A percentile compares a stretch with the other conserved stretches of the same genome.
Evolutionary conservation across 2,888 invertebrate species (phyloP).

Genomic region (Drosophila niveifrons): DNA sequence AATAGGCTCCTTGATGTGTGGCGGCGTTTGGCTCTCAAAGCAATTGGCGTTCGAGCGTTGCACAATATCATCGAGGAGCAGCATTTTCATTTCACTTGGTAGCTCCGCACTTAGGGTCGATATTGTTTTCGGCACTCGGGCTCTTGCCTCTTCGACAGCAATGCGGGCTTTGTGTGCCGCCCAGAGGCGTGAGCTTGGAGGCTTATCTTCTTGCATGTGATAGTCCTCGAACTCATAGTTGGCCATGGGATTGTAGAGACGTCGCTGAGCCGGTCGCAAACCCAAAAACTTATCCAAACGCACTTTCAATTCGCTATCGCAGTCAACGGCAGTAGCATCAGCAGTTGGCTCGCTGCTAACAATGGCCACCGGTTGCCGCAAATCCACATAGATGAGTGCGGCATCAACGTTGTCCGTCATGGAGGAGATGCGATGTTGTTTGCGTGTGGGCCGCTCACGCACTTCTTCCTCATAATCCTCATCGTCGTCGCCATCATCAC

Average conservation of each 20-base stretch:
- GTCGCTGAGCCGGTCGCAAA: constrained; percentile 51
- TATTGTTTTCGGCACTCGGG: neutral
- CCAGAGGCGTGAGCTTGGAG: constrained; percentile 13
- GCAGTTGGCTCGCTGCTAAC: constrained; percentile 31
- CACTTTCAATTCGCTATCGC: constrained; percentile 44
- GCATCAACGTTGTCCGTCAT: neutral
- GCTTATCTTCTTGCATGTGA: constrained; percentile 5
- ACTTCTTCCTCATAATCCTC: constrained; percentile 23
- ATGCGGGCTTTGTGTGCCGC: neutral
- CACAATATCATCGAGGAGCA: constrained; percentile 43
- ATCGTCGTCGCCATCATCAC: constrained; percentile 17
- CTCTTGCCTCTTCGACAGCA: neutral
- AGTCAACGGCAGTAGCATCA: constrained; percentile 33
- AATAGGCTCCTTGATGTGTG: constrained; percentile 56
- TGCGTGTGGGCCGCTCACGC: constrained; percentile 5
- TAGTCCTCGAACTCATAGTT: constrained; percentile 27
- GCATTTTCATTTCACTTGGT: constrained; percentile 39
- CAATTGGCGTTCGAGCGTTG: constrained; percentile 44
- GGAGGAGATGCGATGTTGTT: constrained; percentile 27
- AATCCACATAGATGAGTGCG: constrained; percentile 52
- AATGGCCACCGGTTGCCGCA: constrained; percentile 46
- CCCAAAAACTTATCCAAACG: constrained; percentile 59
- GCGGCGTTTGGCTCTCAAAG: constrained; percentile 53
- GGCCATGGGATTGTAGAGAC: constrained; percentile 61
- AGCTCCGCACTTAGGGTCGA: constrained; percentile 2